phyloP scores from a whole-genome alignment of 1,140 invertebrate genomes.

The Ips nitidus region DNA sequence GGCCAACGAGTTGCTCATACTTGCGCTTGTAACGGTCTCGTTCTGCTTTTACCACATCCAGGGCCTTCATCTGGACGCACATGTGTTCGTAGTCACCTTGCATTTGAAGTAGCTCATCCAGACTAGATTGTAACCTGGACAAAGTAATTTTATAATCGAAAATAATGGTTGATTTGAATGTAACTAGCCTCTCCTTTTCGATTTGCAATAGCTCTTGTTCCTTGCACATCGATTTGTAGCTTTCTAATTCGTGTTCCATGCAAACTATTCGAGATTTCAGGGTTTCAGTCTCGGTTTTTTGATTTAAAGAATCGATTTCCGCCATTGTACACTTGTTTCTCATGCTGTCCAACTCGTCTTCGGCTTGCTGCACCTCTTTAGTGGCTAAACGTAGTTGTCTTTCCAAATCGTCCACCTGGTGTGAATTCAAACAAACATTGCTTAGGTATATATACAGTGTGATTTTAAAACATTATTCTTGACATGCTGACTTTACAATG shows the following conservation, averaged over 20 bases:
- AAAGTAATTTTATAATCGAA: constrained; percentile 4
- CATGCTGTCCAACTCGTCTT: constrained; percentile 42
- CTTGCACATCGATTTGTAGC: constrained; percentile 39
- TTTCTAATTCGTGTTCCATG: constrained; percentile 42
- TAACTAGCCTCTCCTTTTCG: constrained; percentile 38
- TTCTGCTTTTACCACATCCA: constrained; percentile 46
- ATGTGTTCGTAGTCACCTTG: constrained; percentile 46
- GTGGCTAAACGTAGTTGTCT: constrained; percentile 35
- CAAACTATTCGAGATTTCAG: constrained; percentile 31
- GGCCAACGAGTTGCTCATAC: constrained; percentile 40
- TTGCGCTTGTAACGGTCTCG: constrained; percentile 46
- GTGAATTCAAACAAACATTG: not conserved
- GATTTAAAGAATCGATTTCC: constrained; percentile 31
- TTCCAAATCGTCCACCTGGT: constrained; percentile 36
- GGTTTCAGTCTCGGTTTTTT: constrained; percentile 36
- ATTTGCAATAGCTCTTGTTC: constrained; percentile 42
- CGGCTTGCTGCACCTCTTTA: constrained; percentile 34
- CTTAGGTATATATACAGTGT: not conserved
- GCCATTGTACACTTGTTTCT: constrained; percentile 32
- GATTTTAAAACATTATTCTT: too few species aligned
- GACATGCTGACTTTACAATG: too few species aligned
- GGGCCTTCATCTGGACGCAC: constrained; percentile 40
- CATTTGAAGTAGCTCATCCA: constrained; percentile 44
- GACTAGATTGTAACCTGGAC: constrained; percentile 38
- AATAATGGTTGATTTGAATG: not conserved